These are phyloP conservation scores for Tipula helvola DNA, from an alignment of 2,888 invertebrate species.

Conservation along the genomic window DNA sequence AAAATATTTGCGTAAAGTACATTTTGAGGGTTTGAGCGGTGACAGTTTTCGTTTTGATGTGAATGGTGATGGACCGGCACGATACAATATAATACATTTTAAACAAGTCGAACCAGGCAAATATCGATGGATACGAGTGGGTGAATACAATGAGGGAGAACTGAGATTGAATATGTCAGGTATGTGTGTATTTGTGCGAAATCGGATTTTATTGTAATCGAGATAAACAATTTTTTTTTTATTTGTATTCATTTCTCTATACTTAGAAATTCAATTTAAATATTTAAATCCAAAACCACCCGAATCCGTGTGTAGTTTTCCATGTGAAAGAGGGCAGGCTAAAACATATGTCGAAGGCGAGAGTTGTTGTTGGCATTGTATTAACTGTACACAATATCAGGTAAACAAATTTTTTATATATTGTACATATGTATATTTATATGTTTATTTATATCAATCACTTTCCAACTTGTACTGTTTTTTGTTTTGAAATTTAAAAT, in stretches of 20 bases:
- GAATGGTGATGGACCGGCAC: conserved; percentile 86
- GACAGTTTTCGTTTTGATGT: conserved; percentile 82
- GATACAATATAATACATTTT: conserved; percentile 93
- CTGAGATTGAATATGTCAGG: conserved; percentile 67
- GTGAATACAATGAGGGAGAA: conserved; percentile 73
- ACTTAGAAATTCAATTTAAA: conserved; percentile 70
- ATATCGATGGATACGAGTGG: conserved; percentile 78
- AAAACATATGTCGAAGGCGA: conserved; percentile 88
- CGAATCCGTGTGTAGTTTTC: conserved; percentile 80
- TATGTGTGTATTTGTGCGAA: conserved; percentile 32
- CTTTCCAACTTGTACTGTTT: neutral
- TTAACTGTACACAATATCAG: conserved; percentile 80
- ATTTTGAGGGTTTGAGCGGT: conserved; percentile 78
- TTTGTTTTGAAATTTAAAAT: neutral
- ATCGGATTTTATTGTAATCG: too few species aligned
- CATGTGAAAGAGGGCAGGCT: conserved; percentile 79
- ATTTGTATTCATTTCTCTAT: neutral
- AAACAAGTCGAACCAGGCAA: conserved; percentile 61
- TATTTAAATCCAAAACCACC: conserved; percentile 66
- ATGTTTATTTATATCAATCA: neutral
- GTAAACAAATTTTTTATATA: conserved; percentile 29
- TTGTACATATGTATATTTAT: neutral
- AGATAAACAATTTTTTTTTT: neutral
- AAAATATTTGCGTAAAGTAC: conserved; percentile 69
- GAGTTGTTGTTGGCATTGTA: conserved; percentile 90